A percentile compares a stretch with the other conserved stretches of the same genome.
Evolutionary conservation across 2,113 vertebrate species (phyloP).

Genomic region (Leucosticte australis): DNA sequence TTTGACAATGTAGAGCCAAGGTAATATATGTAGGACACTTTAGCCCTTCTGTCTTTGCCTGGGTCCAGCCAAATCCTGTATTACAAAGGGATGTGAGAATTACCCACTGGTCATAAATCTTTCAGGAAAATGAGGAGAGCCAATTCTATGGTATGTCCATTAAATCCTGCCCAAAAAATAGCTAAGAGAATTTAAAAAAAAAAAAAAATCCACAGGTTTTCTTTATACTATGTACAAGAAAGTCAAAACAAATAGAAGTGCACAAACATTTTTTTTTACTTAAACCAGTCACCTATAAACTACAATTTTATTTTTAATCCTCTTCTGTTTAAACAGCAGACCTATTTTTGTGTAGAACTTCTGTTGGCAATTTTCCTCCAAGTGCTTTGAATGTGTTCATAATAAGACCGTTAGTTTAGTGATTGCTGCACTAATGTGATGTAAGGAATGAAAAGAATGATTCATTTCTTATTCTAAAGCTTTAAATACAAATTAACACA

Average conservation of each 20-base stretch:
- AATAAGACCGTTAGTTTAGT: constrained; percentile 69
- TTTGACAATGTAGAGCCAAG: not conserved
- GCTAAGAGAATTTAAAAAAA: not conserved
- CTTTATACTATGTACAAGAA: not conserved
- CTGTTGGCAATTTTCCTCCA: constrained; percentile 67
- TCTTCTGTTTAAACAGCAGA: constrained; percentile 58
- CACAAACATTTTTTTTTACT: not conserved
- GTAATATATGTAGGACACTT: not conserved
- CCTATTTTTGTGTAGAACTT: constrained; percentile 65
- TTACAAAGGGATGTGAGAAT: not conserved
- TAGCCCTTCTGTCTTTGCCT: not conserved
- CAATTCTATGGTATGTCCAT: not conserved
- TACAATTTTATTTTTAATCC: constrained; percentile 49
- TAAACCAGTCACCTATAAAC: constrained; percentile 35
- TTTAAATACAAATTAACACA: constrained; percentile 79
- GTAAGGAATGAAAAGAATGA: constrained; percentile 71
- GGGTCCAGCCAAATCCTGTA: not conserved
- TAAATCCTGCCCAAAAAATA: not conserved
- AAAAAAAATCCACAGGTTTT: not conserved
- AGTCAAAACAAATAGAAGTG: constrained; percentile 35
- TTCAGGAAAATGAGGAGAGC: not conserved
- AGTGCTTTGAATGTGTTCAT: constrained; percentile 69
- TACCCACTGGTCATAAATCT: not conserved
- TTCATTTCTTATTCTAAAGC: constrained; percentile 74
- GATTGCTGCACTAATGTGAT: constrained; percentile 75